These are phyloP conservation scores for Euplexia lucipara DNA, from an alignment of 2,888 invertebrate species.

Conservation along the genomic window DNA sequence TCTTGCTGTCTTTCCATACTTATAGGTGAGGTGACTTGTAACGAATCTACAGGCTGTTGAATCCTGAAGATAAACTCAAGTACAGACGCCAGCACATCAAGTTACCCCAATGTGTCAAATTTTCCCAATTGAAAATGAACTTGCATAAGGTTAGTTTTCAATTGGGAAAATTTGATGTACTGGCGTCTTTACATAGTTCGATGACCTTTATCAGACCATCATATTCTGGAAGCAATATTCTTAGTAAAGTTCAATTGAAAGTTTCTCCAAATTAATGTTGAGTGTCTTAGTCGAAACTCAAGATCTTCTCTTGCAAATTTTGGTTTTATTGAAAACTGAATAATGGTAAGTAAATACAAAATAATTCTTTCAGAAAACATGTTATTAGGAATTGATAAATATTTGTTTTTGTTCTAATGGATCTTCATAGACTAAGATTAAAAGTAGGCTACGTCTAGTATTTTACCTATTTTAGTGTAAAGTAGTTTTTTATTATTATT, in stretches of 20 bases:
- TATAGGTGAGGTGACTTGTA: no score
- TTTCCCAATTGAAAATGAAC: no score
- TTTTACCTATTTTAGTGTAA: no score
- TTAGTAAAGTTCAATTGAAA: slow-evolving; percentile 2
- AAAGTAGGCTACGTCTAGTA: background rate
- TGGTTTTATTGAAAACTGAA: background rate
- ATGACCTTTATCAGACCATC: background rate
- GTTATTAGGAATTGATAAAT: slow-evolving; percentile 25
- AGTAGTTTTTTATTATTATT: no score
- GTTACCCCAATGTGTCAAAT: no score
- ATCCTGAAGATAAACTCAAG: background rate
- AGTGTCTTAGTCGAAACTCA: background rate
- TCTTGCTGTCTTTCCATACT: no score
- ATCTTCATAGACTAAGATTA: slow-evolving; percentile 25
- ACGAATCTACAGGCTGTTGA: no score
- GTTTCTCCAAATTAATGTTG: background rate
- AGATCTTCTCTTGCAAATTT: background rate
- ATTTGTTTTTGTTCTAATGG: slow-evolving; percentile 24
- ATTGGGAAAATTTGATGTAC: no score
- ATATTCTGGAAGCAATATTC: background rate
- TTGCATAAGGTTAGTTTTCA: no score
- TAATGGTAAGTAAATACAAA: background rate
- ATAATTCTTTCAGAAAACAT: background rate
- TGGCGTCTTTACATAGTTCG: background rate
- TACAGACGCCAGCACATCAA: no score